Conservation (phyloP, 2,888 invertebrate genomes). For the Epinotia bilunana region DNA sequence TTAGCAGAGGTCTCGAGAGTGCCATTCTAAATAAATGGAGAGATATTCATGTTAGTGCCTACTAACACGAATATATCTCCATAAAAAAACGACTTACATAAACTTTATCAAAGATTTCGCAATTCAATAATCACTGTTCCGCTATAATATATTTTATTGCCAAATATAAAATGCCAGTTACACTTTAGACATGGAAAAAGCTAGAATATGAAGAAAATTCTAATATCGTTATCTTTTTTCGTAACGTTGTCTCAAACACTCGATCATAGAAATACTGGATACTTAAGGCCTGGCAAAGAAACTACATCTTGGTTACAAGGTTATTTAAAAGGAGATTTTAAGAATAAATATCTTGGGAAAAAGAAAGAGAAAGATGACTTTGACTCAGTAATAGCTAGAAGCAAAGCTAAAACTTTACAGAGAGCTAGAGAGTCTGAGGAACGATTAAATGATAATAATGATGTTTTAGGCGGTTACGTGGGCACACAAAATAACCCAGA, state of each 20-base stretch:
- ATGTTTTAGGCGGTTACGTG: neutral
- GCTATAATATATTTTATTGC: conserved; percentile 13
- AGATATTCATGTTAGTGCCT: too few species aligned
- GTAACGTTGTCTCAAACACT: conserved; percentile 11
- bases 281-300: neutral
- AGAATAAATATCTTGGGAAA: neutral
- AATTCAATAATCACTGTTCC: conserved; percentile 49
- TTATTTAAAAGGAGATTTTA: neutral
- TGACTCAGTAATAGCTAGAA: conserved; percentile 41
- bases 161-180: neutral
- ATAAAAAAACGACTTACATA: conserved; percentile 38
- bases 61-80: neutral
- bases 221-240: conserved; percentile 15
- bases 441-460: neutral
- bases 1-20: too few species aligned
- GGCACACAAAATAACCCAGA: neutral
- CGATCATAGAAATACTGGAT: too few species aligned
- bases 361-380: neutral
- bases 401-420: conserved; percentile 44
- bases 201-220: conserved; percentile 6
- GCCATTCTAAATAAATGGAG: too few species aligned
- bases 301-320: neutral
- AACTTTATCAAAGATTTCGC: conserved; percentile 49
- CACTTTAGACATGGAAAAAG: neutral
- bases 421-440: conserved; percentile 33